phyloP scores from a whole-genome alignment of 2,888 invertebrate species.

The Deilephila porcellus region DNA sequence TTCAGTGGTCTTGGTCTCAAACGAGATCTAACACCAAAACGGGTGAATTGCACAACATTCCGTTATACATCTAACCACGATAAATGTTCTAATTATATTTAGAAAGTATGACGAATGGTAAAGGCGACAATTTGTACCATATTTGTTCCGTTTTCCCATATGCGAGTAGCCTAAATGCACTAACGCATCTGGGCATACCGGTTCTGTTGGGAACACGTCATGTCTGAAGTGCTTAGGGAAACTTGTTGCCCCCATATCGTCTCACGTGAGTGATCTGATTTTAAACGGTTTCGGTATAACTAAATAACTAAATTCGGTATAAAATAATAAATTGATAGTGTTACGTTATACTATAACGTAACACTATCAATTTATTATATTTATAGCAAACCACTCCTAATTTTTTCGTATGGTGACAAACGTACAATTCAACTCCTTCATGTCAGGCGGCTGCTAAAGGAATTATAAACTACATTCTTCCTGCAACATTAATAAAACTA shows the following conservation, averaged over 20 bases:
- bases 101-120: slow-evolving; percentile 27
- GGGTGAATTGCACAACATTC: slow-evolving; percentile 28
- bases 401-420: no score
- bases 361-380: no score
- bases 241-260: not conserved
- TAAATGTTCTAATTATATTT: slow-evolving; percentile 32
- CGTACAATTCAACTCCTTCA: no score
- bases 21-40: slow-evolving; percentile 20
- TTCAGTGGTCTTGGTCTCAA: not conserved
- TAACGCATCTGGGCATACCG: slow-evolving; percentile 21
- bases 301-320: no score
- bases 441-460: no score
- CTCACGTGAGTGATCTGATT: not conserved
- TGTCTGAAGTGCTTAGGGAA: not conserved
- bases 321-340: no score
- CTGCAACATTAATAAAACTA: no score
- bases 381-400: no score
- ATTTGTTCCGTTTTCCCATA: slow-evolving; percentile 31
- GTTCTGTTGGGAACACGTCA: slow-evolving; percentile 9
- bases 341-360: no score
- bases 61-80: slow-evolving; percentile 27
- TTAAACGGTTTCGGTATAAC: not conserved
- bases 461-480: no score
- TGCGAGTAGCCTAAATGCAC: slow-evolving; percentile 28
- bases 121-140: slow-evolving; percentile 30